Percentiles rank a stretch among this genome's conserved stretches.
Conservation (phyloP, 1,140 invertebrate species). For the Drosophila sp. region DNA sequence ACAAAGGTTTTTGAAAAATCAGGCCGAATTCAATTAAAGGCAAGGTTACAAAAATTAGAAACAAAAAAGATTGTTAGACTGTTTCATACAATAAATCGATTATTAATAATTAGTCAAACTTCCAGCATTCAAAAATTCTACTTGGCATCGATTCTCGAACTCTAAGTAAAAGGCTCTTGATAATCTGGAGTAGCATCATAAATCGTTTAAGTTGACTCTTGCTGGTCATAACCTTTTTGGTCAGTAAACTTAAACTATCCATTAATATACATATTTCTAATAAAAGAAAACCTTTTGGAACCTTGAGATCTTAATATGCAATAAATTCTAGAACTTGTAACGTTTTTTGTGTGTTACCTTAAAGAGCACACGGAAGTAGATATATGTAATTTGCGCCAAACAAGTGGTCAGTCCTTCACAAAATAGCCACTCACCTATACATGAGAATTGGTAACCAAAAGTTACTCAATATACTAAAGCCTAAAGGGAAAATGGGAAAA, state of each 20-base stretch:
- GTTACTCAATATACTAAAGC: constrained; percentile 4
- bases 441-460: neutral
- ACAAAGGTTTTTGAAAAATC: too few species aligned
- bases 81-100: too few species aligned
- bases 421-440: neutral
- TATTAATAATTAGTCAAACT: too few species aligned
- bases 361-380: neutral
- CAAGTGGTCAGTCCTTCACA: neutral
- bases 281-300: neutral
- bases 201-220: too few species aligned
- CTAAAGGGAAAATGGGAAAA: neutral
- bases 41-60: too few species aligned
- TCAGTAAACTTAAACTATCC: neutral
- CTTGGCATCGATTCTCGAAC: too few species aligned
- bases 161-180: too few species aligned
- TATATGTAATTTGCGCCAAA: neutral
- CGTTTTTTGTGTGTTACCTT: neutral
- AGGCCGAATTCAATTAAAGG: too few species aligned
- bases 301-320: neutral
- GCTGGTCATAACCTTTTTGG: neutral
- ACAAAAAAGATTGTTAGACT: too few species aligned
- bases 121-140: too few species aligned
- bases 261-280: neutral
- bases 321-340: neutral
- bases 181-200: too few species aligned